Conservation (phyloP, 2,888 invertebrate species). For the Hanleya hanleyi region DNA sequence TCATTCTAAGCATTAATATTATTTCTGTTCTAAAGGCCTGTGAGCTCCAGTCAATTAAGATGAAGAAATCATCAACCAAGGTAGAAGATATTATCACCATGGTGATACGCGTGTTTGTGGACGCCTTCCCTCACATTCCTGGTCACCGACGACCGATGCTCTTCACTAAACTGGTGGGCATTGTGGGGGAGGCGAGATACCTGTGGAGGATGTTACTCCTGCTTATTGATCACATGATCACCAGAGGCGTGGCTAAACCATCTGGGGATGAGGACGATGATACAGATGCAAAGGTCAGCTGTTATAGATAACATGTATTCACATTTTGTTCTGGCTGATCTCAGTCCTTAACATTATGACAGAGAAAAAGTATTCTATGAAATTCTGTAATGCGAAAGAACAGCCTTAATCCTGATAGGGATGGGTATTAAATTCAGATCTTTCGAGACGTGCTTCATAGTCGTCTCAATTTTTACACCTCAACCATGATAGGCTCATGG, state of each 20-base stretch:
- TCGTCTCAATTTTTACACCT: no score
- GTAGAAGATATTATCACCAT: slow-evolving; percentile 58
- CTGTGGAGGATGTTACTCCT: slow-evolving; percentile 74
- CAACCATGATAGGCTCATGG: no score
- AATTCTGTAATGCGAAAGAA: no score
- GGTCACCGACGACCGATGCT: slow-evolving; percentile 90
- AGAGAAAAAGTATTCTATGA: no score
- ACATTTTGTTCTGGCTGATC: no score
- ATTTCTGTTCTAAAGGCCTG: slow-evolving; percentile 47
- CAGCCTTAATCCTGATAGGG: no score
- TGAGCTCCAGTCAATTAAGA: slow-evolving; percentile 25
- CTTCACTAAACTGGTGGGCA: slow-evolving; percentile 82
- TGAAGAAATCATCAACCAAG: background rate
- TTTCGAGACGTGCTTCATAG: no score
- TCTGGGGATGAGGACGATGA: slow-evolving; percentile 72
- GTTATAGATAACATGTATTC: no score
- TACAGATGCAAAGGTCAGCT: no score
- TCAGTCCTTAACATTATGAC: no score
- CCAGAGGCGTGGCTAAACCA: slow-evolving; percentile 39
- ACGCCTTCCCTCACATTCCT: slow-evolving; percentile 92
- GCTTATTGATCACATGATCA: slow-evolving; percentile 73
- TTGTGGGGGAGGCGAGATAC: slow-evolving; percentile 76
- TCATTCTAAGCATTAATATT: no score
- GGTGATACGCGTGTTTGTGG: slow-evolving; percentile 88
- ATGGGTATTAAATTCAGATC: no score